Conservation (phyloP, 2,888 invertebrate genomes). For the Drosophila meridiana region DNA sequence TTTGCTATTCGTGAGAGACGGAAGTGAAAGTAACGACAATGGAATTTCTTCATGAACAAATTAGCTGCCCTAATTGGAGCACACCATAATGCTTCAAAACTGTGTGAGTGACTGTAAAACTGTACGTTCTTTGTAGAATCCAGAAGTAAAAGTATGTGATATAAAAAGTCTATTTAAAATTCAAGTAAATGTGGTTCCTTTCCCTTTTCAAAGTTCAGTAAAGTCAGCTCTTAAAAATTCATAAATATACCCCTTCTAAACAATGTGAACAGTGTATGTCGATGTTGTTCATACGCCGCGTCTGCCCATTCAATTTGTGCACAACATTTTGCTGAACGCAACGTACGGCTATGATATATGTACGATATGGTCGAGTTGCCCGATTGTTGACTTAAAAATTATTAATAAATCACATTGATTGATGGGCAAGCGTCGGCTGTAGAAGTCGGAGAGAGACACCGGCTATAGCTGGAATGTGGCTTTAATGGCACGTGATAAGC, state of each 20-base stretch:
- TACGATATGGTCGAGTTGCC: conserved; percentile 32
- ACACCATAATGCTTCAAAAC: no score
- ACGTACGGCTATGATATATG: conserved; percentile 7
- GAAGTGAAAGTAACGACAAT: not conserved
- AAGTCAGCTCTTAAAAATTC: not conserved
- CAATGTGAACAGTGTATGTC: not conserved
- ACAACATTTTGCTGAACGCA: not conserved
- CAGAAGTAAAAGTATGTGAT: not conserved
- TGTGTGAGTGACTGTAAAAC: not conserved
- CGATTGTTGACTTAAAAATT: conserved; percentile 48
- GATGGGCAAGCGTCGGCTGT: conserved; percentile 46
- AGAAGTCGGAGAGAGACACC: conserved; percentile 4
- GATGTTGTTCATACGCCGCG: conserved; percentile 37
- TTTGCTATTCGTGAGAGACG: not conserved
- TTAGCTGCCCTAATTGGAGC: not conserved
- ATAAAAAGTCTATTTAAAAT: not conserved
- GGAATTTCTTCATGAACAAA: not conserved
- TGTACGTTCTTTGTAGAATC: not conserved
- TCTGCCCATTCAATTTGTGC: conserved; percentile 10
- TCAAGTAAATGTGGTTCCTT: not conserved
- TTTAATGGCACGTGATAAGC: conserved; percentile 63
- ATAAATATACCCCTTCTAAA: not conserved
- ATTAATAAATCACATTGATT: conserved; percentile 71
- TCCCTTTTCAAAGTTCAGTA: not conserved
- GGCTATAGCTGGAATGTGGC: conserved; percentile 16